Evolutionary conservation across 2,113 vertebrate species (phyloP), one percentile per base, ranked within the genome.

Genomic region (Microtus ochrogaster): DNA sequence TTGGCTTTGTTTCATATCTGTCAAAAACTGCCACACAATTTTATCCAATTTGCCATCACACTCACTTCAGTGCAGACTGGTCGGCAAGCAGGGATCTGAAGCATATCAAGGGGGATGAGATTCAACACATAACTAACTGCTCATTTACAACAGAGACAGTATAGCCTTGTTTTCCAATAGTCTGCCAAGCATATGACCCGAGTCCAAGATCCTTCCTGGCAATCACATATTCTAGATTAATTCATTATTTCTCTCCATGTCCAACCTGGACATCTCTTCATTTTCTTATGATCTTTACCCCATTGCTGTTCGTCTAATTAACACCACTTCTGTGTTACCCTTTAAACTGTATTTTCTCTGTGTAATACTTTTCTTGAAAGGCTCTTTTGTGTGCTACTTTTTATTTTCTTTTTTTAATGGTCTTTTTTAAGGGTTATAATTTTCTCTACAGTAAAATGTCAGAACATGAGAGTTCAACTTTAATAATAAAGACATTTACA

Each of bases 381-480:
- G 17, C 66, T 36, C 55, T 90, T 81, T 44, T 17, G 33, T 65
- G 9, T 41, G 39, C 0, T 72, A 9, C 30, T 70, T 78, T 68
- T 33, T 90, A 52, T 85, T 90, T 85, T 12, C n/a, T 90, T 85
- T 74, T 74, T 78, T 91, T 39, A 65, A 73, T 36, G 41, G n/a
- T 33, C 17, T 2, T 68, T 66, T 91, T 78, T 7, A 91, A 94
- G 70, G 17, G 49, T 52, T 91, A 79, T 11, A 26, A 39, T 73
- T 79, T 58, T 72, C 63, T 41, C 39, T 26, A 7, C 65, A 24
- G 33, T 47, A 73, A 65, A 91, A 87, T 79, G 73, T 14, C 26
- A 87, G 41, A 79, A 49, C 58, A 19, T 10, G 33, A 87, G 33
- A 78, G 79, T 72, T 63, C 21, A 8, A 47, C 17, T 41, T 79